Conservation (phyloP, 2,797 vertebrate genomes). For the Odontamblyopus lacepedii region DNA sequence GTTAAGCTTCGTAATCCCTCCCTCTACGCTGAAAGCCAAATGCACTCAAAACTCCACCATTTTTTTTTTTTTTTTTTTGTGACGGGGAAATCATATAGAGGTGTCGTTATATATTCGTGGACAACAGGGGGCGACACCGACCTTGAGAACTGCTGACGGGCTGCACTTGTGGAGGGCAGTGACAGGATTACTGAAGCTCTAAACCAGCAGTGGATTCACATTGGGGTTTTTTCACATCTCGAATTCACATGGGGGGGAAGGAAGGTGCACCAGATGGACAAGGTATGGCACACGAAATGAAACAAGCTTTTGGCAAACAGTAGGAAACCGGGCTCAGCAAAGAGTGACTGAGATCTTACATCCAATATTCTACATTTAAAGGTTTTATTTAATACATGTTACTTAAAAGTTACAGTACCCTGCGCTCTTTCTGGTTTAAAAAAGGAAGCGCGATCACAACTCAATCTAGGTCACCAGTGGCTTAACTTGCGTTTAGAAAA, state of each 20-base stretch:
- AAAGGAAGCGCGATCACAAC: too few species aligned
- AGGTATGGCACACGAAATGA: constrained; percentile 24
- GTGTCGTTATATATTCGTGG: constrained; percentile 32
- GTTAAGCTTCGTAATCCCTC: constrained; percentile 12
- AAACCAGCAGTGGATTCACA: constrained; percentile 8
- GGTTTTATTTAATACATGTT: too few species aligned
- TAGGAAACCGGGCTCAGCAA: not conserved
- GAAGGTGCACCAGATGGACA: constrained; percentile 9
- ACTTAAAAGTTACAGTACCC: too few species aligned
- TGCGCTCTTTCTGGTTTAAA: too few species aligned
- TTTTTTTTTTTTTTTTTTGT: not conserved
- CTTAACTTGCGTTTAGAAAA: too few species aligned
- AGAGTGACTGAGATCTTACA: not conserved
- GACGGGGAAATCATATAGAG: constrained; percentile 2
- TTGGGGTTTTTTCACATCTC: not conserved
- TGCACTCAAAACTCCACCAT: constrained; percentile 6
- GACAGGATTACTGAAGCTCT: not conserved
- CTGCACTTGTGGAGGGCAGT: constrained; percentile 56
- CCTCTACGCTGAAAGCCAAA: constrained; percentile 7
- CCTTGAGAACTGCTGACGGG: constrained; percentile 61
- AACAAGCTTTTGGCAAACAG: not conserved
- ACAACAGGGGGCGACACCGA: constrained; percentile 67
- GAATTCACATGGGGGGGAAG: not conserved
- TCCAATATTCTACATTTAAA: too few species aligned
- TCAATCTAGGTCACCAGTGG: too few species aligned